These are phyloP conservation scores for Chalcis sispes DNA, from an alignment of 2,888 invertebrate species.

Conservation along the genomic window DNA sequence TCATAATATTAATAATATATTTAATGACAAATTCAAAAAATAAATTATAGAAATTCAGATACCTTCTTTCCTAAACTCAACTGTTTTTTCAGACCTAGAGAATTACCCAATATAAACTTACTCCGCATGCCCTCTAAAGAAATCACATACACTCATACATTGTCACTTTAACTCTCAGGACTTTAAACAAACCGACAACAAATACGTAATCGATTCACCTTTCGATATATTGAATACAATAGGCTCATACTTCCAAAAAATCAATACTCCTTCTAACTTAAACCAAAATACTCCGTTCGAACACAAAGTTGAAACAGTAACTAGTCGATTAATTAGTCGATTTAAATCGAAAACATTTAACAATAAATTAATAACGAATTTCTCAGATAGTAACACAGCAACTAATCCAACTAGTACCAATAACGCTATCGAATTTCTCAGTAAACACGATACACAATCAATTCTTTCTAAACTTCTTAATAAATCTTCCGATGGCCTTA, in stretches of 20 bases:
- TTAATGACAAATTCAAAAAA: conserved; percentile 11
- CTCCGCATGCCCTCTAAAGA: not conserved
- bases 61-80: conserved; percentile 29
- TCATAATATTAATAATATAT: not conserved
- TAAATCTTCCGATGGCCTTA: conserved; percentile 48
- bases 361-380: not conserved
- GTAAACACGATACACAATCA: not conserved
- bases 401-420: not conserved
- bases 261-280: conserved; percentile 1
- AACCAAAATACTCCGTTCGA: not conserved
- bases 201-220: not conserved
- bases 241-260: conserved; percentile 7
- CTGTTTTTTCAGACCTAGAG: not conserved
- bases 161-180: not conserved
- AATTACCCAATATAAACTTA: not conserved
- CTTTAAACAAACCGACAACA: not conserved
- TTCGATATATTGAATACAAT: conserved; percentile 1
- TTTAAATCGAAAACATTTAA: not conserved
- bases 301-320: not conserved
- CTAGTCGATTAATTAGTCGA: not conserved
- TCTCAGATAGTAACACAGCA: not conserved
- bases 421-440: conserved; percentile 18
- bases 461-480: conserved; percentile 14
- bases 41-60: not conserved
- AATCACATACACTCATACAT: not conserved